phyloP scores from a whole-genome alignment of 2,888 invertebrate species.

The Sesamia inferens region DNA sequence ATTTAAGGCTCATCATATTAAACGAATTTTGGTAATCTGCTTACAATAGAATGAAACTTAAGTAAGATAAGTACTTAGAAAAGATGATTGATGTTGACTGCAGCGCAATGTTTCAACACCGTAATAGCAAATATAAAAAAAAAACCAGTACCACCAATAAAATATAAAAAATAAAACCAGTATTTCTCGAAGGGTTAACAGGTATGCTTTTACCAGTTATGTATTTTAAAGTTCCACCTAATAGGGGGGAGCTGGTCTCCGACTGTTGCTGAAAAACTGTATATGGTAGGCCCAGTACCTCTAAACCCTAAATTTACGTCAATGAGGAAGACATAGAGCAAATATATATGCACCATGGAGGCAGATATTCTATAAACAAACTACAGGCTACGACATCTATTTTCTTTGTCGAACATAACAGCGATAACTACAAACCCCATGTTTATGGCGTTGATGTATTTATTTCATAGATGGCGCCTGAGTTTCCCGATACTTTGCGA shows the following conservation, averaged over 20 bases:
- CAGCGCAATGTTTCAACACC: background rate
- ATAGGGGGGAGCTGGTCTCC: too few species aligned
- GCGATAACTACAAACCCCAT: background rate
- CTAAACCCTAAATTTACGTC: background rate
- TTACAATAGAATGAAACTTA: background rate
- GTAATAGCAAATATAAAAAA: background rate
- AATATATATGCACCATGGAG: too few species aligned
- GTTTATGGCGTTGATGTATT: constrained; percentile 1
- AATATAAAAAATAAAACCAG: too few species aligned
- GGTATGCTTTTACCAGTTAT: background rate
- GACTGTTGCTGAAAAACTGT: background rate
- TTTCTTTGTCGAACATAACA: background rate
- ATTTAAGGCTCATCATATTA: background rate
- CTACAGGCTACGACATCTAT: constrained; percentile 35
- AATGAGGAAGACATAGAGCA: too few species aligned
- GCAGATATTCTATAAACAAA: too few species aligned
- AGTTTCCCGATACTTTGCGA: background rate
- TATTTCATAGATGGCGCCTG: constrained; percentile 37
- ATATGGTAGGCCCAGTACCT: too few species aligned
- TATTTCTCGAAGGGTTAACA: background rate
- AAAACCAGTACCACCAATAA: background rate
- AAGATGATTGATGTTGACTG: background rate
- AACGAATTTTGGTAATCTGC: background rate
- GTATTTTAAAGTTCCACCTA: background rate
- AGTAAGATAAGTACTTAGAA: background rate